phyloP scores from a whole-genome alignment of 2,888 invertebrate genomes.

The Hesperia comma region DNA sequence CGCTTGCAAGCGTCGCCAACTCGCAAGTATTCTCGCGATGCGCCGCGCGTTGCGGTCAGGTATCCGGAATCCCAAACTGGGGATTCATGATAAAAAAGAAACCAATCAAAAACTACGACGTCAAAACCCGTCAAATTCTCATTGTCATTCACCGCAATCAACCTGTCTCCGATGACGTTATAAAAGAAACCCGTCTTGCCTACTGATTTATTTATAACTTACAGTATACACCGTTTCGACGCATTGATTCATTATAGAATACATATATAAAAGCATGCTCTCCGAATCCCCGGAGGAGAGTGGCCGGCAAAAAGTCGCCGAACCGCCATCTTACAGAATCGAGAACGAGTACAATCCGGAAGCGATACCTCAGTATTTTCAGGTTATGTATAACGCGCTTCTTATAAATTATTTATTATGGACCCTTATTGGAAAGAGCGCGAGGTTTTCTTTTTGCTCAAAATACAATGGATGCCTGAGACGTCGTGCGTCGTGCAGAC shows the following conservation, averaged over 20 bases:
- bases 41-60: conserved; percentile 27
- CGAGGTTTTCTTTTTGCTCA: conserved; percentile 50
- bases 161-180: conserved; percentile 48
- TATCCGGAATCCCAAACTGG: conserved; percentile 39
- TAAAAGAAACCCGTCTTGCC: conserved; percentile 48
- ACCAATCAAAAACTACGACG: conserved; percentile 41
- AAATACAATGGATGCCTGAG: conserved; percentile 51
- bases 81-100: conserved; percentile 41
- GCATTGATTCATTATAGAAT: conserved; percentile 52
- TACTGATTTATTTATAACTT: conserved; percentile 51
- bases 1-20: neutral
- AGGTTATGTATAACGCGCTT: conserved; percentile 59
- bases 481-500: conserved; percentile 43
- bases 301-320: conserved; percentile 49
- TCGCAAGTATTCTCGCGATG: conserved; percentile 20
- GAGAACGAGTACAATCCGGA: conserved; percentile 65
- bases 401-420: conserved; percentile 56
- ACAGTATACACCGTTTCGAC: conserved; percentile 44
- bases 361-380: conserved; percentile 69
- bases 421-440: conserved; percentile 51
- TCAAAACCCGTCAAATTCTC: conserved; percentile 49
- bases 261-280: conserved; percentile 55
- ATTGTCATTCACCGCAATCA: conserved; percentile 53
- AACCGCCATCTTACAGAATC: conserved; percentile 53
- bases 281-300: conserved; percentile 51